phyloP scores from a whole-genome alignment of 1,140 invertebrate species.

The Psilanteris sp. region DNA sequence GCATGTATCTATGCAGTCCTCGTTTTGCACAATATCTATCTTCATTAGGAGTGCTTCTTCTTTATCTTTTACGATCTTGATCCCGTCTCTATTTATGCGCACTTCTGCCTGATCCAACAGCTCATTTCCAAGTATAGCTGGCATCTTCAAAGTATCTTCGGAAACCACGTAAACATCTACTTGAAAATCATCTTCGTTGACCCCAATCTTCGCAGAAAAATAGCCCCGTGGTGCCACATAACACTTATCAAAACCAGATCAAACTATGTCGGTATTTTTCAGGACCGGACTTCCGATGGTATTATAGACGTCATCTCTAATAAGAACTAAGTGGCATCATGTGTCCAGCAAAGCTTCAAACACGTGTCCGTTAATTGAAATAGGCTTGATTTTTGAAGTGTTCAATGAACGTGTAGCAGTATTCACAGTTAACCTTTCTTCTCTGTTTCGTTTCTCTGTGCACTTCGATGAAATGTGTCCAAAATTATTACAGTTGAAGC shows the following conservation, averaged over 20 bases:
- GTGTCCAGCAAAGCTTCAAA: not conserved
- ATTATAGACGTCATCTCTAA: conserved; percentile 1
- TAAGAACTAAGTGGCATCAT: not conserved
- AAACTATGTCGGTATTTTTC: not conserved
- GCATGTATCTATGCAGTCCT: too few relatives aligned
- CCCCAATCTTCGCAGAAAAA: not conserved
- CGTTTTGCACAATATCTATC: too few relatives aligned
- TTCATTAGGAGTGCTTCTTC: not conserved
- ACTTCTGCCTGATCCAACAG: conserved; percentile 35
- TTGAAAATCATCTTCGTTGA: conserved; percentile 2
- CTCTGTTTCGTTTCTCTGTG: not conserved
- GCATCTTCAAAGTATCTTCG: conserved; percentile 3
- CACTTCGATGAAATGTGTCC: conserved; percentile 32
- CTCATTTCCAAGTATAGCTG: conserved; percentile 33
- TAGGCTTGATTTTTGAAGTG: too few relatives aligned
- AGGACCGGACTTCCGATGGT: not conserved
- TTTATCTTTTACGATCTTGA: not conserved
- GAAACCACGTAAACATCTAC: conserved; percentile 33
- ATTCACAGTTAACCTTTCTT: not conserved
- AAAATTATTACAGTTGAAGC: conserved; percentile 36
- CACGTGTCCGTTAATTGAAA: not conserved
- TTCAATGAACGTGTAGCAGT: too few relatives aligned
- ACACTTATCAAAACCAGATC: conserved; percentile 14
- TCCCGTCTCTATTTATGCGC: not conserved
- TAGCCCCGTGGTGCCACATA: conserved; percentile 12